Evolutionary conservation across 2,113 vertebrate species (phyloP), one percentile per base, ranked within the genome.

Genomic region (Hemicordylus capensis): DNA sequence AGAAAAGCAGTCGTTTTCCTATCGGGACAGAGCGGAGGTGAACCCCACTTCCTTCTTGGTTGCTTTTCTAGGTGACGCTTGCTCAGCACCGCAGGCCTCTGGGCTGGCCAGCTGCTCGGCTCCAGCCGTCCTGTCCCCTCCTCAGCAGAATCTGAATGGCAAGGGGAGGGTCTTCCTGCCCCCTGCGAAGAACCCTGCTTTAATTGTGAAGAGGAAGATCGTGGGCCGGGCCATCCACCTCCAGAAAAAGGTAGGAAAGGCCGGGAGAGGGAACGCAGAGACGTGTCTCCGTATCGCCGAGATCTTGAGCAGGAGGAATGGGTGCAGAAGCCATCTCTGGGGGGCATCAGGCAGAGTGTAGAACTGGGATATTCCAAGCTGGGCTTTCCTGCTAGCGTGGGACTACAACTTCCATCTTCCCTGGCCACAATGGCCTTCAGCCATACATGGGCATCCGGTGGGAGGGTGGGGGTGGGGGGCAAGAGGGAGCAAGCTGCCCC

Each of bases 151-250:
- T 31, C 81, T 31, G 74, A 80, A 91, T 31, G 48, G 84, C 58
- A 94, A 22, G 89, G 95, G 89, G 54, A 93, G 89, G 88, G 89
- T 91, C 26, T 92, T 93, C 0, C 58, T 95, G n/a, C 90, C 95
- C 28, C 91, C 92, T 1, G 81, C 89, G 15, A 95, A 93, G 56
- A 98, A 76, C 89, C 93, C 97, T 46, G 95, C 96, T 76, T 89
- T 97, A 81, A 94, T 95, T 39, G 95, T 96, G 76, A 97, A 96
- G 74, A 97, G 94, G 88, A 96, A 92, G 84, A 92, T 96, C 2
- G 56, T 97, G 91, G 97, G 97, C 77, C 97, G 97, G 91, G 95
- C 96, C 4, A 48, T 96, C 87, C 93, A 95, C 19, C 94, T 97
- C 69, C 96, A 96, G 84, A 94, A 96, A 66, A 97, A 96, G 96